phyloP scores from a whole-genome alignment of 2,888 invertebrate genomes.

The Ophonus ardosiacus region DNA sequence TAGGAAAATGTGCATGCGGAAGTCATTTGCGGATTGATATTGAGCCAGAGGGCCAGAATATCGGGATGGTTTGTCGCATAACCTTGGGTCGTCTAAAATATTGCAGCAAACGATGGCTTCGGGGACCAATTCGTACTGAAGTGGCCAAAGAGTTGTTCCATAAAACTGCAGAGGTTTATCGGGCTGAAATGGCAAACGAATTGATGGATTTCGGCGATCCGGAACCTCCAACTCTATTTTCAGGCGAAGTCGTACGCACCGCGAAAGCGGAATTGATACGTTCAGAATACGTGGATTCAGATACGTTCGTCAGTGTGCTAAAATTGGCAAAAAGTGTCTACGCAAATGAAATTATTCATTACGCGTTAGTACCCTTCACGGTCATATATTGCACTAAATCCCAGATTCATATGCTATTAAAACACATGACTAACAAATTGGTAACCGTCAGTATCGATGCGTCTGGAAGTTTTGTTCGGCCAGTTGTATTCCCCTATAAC shows the following conservation, averaged over 20 bases:
- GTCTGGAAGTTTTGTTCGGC: background rate
- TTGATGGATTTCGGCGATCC: background rate
- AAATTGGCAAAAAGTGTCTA: constrained; percentile 19
- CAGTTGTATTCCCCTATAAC: too few relatives aligned
- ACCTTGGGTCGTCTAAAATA: background rate
- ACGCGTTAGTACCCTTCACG: constrained; percentile 3
- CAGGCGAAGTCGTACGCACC: background rate
- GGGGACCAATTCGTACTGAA: background rate
- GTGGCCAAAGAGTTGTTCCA: constrained; percentile 4
- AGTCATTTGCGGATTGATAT: background rate
- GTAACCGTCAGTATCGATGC: constrained; percentile 14
- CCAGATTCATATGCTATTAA: background rate
- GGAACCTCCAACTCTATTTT: background rate
- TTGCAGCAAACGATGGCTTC: background rate
- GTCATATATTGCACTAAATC: constrained; percentile 21
- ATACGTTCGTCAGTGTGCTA: background rate
- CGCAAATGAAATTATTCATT: constrained; percentile 14
- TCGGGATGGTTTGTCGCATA: background rate
- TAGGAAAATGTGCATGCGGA: constrained; percentile 19
- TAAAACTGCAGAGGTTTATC: background rate
- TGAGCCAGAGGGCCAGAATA: background rate
- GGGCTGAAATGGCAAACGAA: background rate
- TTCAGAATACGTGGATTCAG: background rate
- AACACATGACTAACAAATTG: background rate
- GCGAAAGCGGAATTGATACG: background rate